Percentiles rank a stretch among this genome's conserved stretches.
These are phyloP conservation scores for Himalopsyche phryganea DNA, from an alignment of 1,140 invertebrate genomes.

Conservation along the genomic window DNA sequence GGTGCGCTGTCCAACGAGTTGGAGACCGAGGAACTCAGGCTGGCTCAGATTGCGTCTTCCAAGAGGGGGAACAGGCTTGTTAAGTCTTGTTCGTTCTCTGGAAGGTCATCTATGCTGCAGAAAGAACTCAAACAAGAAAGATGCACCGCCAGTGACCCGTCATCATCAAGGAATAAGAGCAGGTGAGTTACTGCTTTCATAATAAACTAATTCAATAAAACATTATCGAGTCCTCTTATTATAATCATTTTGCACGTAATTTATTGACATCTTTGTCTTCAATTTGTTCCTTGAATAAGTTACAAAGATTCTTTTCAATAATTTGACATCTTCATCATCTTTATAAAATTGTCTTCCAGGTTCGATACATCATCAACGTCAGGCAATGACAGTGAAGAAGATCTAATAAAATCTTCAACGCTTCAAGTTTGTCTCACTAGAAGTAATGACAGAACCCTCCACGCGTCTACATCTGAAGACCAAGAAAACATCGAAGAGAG, in stretches of 20 bases:
- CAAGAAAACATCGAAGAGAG: constrained; percentile 45
- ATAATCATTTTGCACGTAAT: not conserved
- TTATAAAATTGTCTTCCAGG: constrained; percentile 33
- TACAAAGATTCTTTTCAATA: too few relatives aligned
- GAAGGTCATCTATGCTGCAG: constrained; percentile 53
- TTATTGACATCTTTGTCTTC: constrained; percentile 10
- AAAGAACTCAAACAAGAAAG: constrained; percentile 51
- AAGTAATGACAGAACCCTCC: constrained; percentile 50
- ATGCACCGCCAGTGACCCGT: constrained; percentile 59
- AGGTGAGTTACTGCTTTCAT: too few relatives aligned
- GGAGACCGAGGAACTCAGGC: constrained; percentile 17
- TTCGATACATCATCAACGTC: constrained; percentile 51
- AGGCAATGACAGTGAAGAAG: constrained; percentile 52
- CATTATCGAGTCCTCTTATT: constrained; percentile 2
- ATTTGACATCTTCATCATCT: too few relatives aligned
- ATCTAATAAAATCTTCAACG: constrained; percentile 42
- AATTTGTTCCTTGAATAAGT: too few relatives aligned
- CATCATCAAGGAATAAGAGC: constrained; percentile 46
- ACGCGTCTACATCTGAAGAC: constrained; percentile 40
- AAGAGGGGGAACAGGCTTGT: constrained; percentile 46
- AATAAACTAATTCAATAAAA: too few relatives aligned
- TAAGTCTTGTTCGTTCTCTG: constrained; percentile 66
- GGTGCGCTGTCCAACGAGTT: constrained; percentile 27
- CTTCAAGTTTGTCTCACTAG: constrained; percentile 43
- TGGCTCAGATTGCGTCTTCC: constrained; percentile 37